phyloP scores from a whole-genome alignment of 2,888 invertebrate genomes.

The Tubiluchus corallicola region DNA sequence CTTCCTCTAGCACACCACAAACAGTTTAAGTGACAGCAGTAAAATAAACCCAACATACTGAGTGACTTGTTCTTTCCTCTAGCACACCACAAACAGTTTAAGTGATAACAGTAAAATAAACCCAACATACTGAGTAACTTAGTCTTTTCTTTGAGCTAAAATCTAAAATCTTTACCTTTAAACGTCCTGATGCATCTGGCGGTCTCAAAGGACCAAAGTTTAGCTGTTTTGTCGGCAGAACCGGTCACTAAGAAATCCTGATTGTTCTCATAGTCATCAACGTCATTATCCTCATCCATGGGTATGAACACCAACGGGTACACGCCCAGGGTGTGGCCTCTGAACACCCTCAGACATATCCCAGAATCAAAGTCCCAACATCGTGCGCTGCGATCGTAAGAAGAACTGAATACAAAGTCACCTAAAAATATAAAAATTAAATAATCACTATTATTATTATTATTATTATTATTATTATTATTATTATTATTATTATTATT shows the following conservation, averaged over 20 bases:
- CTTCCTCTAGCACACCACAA: too few species aligned
- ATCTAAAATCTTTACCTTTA: constrained; percentile 2
- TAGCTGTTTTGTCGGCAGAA: constrained; percentile 28
- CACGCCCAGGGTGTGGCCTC: constrained; percentile 33
- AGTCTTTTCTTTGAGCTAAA: background rate
- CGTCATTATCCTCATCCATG: constrained; percentile 17
- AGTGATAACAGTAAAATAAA: too few species aligned
- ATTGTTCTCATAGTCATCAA: constrained; percentile 3
- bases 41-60: too few species aligned
- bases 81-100: too few species aligned
- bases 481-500: too few species aligned
- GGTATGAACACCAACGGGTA: constrained; percentile 34
- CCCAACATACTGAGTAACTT: too few species aligned
- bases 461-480: too few species aligned
- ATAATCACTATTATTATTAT: too few species aligned
- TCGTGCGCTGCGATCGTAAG: constrained; percentile 23
- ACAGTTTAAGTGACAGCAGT: too few species aligned
- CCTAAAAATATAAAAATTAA: too few species aligned
- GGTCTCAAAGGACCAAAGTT: constrained; percentile 29
- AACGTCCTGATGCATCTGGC: constrained; percentile 19
- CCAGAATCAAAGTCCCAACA: constrained; percentile 34
- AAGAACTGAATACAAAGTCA: constrained; percentile 22
- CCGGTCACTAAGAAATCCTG: constrained; percentile 28
- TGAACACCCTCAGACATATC: constrained; percentile 27
- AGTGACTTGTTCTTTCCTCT: too few species aligned